Base-by-base conservation (phyloP, 2,888 invertebrate genomes). In the Oxyteleia sp. region DNA sequence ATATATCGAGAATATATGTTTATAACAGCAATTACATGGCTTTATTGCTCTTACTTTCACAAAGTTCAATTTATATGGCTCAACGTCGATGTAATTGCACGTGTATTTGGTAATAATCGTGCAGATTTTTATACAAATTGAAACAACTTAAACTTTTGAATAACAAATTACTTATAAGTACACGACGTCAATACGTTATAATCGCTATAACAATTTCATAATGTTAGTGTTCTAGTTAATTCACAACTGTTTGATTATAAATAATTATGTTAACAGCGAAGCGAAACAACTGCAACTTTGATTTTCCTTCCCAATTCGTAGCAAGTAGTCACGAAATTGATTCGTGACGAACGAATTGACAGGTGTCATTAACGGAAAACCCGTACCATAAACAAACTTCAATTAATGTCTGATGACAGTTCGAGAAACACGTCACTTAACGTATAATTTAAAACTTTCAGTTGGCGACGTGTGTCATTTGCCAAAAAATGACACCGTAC, bases 391-490 rank as follows among this genome's bases (percentile, higher is more conserved):
- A 41, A 26, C n/a, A 16, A 23, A 15, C 26, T 23, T 43, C 61
- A 45, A 35, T 72, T 51, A 23, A 47, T 74, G 23, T 35, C 26
- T 26, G 75, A 41, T 47, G 59, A 61, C 59, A 68, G 20, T 51
- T 32, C 41, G 41, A 41, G 45, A 68, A 78, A 69, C 76, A 26
- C 61, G 51, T 76, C 61, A 59, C 26, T 61, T 69, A 61, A 35
- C 51, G 35, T 68, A 43, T 78, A 78, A 78, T 78, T 69, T 78
- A 69, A 78, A 78, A 69, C 76, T 78, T 78, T 78, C 76, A 26
- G 55, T 51, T 51, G 16, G 4, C 23, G n/a, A 20, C 47, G 10
- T 13, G 53, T 66, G 68, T 69, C 68, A 53, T 59, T 76, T 43
- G 75, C 47, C 45, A 32, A 64, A 75, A 66, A 57, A 43, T 16